A percentile compares a stretch with the other conserved stretches of the same genome.
phyloP scores from a whole-genome alignment of 2,113 vertebrate species.

The Tachysurus fulvidraco region DNA sequence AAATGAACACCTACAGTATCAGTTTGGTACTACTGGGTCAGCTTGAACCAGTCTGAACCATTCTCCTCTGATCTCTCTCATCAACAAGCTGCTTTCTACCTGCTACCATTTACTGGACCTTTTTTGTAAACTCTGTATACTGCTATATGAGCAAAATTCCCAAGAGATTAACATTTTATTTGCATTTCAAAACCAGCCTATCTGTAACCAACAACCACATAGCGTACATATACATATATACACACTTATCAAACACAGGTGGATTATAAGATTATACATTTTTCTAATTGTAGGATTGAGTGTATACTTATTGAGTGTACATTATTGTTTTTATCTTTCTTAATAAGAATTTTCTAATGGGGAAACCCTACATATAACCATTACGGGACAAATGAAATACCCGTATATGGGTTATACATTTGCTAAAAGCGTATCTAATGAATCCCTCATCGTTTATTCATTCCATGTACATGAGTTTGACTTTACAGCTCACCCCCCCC shows the following conservation, averaged over 20 bases:
- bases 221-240: no score
- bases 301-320: background rate
- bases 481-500: background rate
- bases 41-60: background rate
- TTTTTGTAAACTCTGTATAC: background rate
- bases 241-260: no score
- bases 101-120: no score
- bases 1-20: background rate
- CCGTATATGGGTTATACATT: background rate
- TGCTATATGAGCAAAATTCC: no score
- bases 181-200: no score
- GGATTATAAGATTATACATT: no score
- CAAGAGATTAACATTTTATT: no score
- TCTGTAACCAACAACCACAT: no score
- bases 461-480: background rate
- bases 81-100: no score
- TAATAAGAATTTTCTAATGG: background rate
- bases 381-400: background rate
- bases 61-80: background rate
- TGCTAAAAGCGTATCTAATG: background rate
- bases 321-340: background rate
- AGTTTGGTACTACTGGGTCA: no score
- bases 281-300: background rate
- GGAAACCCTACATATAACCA: background rate
- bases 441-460: background rate